Evolutionary conservation across 2,797 vertebrate genomes (phyloP).

Genomic region (Allobates femoralis): DNA sequence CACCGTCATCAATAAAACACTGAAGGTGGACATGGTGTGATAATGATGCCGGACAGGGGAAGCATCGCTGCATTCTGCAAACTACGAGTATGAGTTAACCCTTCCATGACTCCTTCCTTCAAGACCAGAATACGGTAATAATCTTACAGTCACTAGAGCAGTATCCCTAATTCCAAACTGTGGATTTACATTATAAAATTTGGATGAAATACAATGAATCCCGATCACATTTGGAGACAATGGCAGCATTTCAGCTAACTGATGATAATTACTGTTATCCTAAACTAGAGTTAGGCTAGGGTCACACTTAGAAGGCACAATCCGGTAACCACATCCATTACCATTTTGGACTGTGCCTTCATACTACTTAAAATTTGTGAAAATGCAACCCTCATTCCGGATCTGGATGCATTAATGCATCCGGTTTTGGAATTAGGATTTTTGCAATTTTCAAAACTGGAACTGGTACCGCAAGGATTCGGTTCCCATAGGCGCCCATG

Average conservation of each 20-base stretch:
- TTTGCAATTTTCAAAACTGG: no score
- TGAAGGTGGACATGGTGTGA: constrained; percentile 29
- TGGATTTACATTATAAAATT: background rate
- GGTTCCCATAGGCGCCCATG: no score
- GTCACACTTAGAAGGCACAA: no score
- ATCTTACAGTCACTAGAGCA: background rate
- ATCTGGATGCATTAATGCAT: no score
- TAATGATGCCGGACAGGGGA: background rate
- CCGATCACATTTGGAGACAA: background rate
- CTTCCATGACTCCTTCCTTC: background rate
- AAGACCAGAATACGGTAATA: background rate
- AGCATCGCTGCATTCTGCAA: background rate
- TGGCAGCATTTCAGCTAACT: background rate
- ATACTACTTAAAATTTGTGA: no score
- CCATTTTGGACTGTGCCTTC: no score
- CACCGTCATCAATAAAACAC: constrained; percentile 36
- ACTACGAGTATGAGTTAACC: background rate
- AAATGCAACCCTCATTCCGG: no score
- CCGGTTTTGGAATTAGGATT: no score
- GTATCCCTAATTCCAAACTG: background rate
- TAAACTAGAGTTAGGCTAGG: no score
- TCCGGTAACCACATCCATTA: no score
- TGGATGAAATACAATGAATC: background rate
- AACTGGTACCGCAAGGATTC: no score
- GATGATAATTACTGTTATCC: background rate